Percentiles rank a stretch among this genome's conserved stretches.
Conservation (phyloP, 2,113 vertebrate genomes). For the Cyanistes caeruleus region DNA sequence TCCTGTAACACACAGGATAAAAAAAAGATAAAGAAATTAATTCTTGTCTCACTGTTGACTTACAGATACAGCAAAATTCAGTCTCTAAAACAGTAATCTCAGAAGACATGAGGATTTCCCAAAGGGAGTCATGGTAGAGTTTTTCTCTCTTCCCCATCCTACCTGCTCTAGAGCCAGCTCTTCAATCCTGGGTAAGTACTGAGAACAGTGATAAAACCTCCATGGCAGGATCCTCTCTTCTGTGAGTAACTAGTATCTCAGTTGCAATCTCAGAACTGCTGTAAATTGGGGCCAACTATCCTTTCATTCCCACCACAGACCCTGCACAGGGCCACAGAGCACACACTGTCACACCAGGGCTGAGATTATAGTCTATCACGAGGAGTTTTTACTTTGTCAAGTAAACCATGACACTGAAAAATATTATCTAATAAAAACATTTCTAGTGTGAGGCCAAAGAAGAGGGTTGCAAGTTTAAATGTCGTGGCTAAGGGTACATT, state of each 20-base stretch:
- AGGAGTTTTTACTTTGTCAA: background rate
- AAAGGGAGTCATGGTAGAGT: background rate
- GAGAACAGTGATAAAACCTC: background rate
- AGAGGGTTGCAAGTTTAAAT: background rate
- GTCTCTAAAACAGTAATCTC: background rate
- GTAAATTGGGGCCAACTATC: background rate
- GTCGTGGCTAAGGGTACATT: background rate
- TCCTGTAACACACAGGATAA: background rate
- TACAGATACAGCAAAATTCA: background rate
- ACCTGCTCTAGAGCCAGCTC: background rate
- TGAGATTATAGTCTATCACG: background rate
- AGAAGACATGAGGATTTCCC: background rate
- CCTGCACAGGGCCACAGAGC: background rate
- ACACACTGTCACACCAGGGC: background rate
- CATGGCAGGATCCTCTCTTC: background rate
- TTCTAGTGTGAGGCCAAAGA: background rate
- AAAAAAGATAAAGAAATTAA: background rate
- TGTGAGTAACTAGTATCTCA: accelerated
- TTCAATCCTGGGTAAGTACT: background rate
- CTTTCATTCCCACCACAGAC: background rate
- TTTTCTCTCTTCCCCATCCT: background rate
- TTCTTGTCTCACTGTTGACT: background rate
- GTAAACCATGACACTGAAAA: background rate
- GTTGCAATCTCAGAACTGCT: background rate
- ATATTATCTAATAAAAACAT: background rate